Base-by-base conservation (phyloP, 2,888 invertebrate species). In the Brenthis ino region DNA sequence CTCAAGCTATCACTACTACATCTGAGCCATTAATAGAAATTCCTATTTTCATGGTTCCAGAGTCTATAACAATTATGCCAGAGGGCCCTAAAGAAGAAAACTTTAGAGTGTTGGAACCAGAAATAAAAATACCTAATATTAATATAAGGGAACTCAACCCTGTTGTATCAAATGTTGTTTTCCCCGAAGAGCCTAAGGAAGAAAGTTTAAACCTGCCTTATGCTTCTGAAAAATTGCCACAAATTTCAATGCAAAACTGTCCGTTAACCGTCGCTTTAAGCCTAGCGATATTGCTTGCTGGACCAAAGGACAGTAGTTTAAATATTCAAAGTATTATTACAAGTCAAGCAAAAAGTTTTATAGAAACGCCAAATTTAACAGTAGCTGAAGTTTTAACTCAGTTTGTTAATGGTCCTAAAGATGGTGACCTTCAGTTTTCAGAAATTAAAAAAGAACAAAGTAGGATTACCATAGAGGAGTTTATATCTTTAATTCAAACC, bases 401-500 rank as follows among this genome's bases (percentile, higher is more conserved):
- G n/a, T n/a, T 51, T 24, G 1, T 33, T 28, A 24, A 53, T 33
- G 61, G 51, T 37, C 61, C 37, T 20, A 53, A 33, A 14, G 51
- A 61, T 50, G 50, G 51, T n/a, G 13, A 37, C 16, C 6, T 53
- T 33, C 16, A 63, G 3, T 16, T 37, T 3, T 51, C 61, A 37
- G 13, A 33, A 37, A 37, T 37, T 12, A 63, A 47, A 48, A 11
- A 2, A 12, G 58, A 60, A n/a, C 24, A 47, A 13, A 54, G 64
- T 28, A 65, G 69, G 58, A 20, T 71, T 43, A 66, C 67, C 57
- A 51, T 72, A 58, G 57, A 74, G 11, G 73, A 71, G 64, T 55
- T 68, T 12, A 74, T 72, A 64, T 64, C 65, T 20, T 51, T 60
- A 43, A 54, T 65, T 20, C 57, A 60, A 47, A 61, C 71, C 2